A percentile compares a stretch with the other conserved stretches of the same genome.
Evolutionary conservation across 2,797 vertebrate genomes (phyloP).

Genomic region (Sebastes itinus): DNA sequence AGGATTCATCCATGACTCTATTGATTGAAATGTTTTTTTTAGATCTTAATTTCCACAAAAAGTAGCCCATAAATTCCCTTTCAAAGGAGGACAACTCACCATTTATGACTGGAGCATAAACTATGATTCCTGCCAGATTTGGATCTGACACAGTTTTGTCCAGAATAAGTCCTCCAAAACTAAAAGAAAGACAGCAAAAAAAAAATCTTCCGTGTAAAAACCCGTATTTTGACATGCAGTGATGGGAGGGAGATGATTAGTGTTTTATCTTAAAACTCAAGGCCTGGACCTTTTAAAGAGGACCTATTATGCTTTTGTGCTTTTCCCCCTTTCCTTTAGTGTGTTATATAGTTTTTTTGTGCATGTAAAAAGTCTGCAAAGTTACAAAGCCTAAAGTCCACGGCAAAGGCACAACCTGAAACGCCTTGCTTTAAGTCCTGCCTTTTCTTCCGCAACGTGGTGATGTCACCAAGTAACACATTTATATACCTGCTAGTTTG

Average conservation of each 20-base stretch:
- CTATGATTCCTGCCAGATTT: constrained; percentile 90
- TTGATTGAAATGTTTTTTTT: neutral
- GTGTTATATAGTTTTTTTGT: too few relatives aligned
- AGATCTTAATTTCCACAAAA: neutral
- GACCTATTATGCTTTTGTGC: too few relatives aligned
- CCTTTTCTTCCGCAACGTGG: too few relatives aligned
- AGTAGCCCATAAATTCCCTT: neutral
- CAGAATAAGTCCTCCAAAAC: constrained; percentile 95
- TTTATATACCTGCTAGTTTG: too few relatives aligned
- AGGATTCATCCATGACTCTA: neutral
- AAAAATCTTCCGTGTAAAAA: neutral
- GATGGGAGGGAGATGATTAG: neutral
- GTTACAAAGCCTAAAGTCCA: too few relatives aligned
- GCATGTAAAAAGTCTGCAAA: too few relatives aligned
- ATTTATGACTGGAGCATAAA: constrained; percentile 95
- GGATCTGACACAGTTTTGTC: constrained; percentile 92
- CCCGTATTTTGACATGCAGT: neutral
- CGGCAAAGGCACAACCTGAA: too few relatives aligned
- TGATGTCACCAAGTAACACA: too few relatives aligned
- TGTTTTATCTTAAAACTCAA: neutral
- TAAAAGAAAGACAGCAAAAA: constrained; percentile 62
- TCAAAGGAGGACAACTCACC: constrained; percentile 80
- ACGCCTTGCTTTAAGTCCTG: too few relatives aligned
- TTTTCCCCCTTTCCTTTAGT: too few relatives aligned
- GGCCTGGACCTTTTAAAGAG: neutral